These are phyloP conservation scores for Augochlora pura DNA, from an alignment of 1,140 invertebrate species.

Conservation along the genomic window DNA sequence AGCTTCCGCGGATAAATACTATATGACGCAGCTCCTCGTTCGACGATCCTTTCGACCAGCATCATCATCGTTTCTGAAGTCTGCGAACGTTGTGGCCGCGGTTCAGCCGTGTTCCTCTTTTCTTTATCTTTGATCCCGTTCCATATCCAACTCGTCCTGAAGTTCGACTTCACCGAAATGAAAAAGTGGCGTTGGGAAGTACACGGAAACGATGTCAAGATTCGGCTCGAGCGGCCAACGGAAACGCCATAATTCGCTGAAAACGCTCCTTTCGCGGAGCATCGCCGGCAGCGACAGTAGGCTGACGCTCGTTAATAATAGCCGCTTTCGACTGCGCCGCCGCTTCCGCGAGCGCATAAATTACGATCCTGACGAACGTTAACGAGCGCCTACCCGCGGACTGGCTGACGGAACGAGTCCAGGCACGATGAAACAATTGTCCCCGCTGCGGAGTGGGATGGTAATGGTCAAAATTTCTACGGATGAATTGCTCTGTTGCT, in stretches of 20 bases:
- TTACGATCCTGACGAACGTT: constrained; percentile 68
- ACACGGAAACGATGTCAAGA: not conserved
- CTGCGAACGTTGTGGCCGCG: no score
- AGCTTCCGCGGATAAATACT: constrained; percentile 38
- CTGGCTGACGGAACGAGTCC: not conserved
- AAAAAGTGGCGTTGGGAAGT: no score
- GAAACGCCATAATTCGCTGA: constrained; percentile 55
- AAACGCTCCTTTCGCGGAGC: constrained; percentile 30
- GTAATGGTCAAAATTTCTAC: not conserved
- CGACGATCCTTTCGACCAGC: not conserved
- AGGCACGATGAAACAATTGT: not conserved
- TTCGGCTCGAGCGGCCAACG: constrained; percentile 43
- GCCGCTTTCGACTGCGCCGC: constrained; percentile 50
- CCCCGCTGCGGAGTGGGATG: not conserved
- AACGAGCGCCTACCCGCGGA: constrained; percentile 19
- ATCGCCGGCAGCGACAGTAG: constrained; percentile 52
- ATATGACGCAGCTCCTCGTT: not conserved
- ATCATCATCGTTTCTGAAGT: not conserved
- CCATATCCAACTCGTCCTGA: not conserved
- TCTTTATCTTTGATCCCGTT: no score
- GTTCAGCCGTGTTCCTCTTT: no score
- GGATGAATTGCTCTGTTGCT: not conserved
- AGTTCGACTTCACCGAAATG: constrained; percentile 3
- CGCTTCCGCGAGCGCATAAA: constrained; percentile 66
- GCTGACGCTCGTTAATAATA: constrained; percentile 69